Evolutionary conservation across 2,888 invertebrate genomes (phyloP).

Genomic region (Elysia crispata): DNA sequence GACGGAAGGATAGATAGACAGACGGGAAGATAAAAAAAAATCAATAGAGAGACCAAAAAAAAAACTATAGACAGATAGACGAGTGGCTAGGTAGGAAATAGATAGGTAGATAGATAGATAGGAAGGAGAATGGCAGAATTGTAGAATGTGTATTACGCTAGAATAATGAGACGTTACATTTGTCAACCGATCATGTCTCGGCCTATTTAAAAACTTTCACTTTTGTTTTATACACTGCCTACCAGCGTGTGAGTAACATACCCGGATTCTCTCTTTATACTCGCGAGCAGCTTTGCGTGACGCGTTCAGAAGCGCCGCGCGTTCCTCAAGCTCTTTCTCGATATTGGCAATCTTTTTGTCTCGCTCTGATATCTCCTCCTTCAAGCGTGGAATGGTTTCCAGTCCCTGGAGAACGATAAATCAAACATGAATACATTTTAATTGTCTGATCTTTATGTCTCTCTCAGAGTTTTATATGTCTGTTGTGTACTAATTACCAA

Average conservation of each 20-base stretch:
- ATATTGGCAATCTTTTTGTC: constrained; percentile 56
- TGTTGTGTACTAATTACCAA: too few relatives aligned
- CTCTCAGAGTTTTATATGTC: background rate
- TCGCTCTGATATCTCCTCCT: constrained; percentile 61
- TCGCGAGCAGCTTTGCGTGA: constrained; percentile 65
- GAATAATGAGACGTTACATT: too few relatives aligned
- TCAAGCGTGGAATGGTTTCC: constrained; percentile 65
- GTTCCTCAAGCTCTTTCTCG: constrained; percentile 63
- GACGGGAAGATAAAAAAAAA: background rate
- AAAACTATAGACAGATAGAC: background rate
- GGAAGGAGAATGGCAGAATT: background rate
- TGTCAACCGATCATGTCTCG: too few relatives aligned
- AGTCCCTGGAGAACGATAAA: constrained; percentile 60
- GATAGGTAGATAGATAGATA: background rate
- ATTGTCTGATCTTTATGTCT: too few relatives aligned
- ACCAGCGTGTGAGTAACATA: too few relatives aligned
- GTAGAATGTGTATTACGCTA: too few relatives aligned
- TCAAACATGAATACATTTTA: too few relatives aligned
- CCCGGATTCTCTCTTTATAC: constrained; percentile 66
- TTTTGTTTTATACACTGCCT: too few relatives aligned
- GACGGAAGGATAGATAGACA: background rate
- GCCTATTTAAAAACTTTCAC: too few relatives aligned
- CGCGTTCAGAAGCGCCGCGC: constrained; percentile 59
- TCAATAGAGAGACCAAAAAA: too few relatives aligned
- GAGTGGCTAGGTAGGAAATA: background rate